Base-by-base conservation (phyloP, 2,888 invertebrate species). In the Spialia ferax region DNA sequence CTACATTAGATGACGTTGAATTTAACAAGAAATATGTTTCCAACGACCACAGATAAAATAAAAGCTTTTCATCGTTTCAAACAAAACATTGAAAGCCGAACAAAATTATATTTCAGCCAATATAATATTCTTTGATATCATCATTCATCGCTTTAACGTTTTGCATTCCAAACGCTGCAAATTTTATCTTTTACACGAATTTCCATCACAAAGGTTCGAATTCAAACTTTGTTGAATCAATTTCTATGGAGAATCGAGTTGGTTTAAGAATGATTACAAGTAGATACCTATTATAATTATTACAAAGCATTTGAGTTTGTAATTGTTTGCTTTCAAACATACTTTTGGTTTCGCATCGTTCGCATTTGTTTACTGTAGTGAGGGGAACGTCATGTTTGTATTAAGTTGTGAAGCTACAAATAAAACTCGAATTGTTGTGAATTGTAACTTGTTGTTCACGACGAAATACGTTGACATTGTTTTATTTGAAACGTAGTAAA, bases 141-240 rank as follows among this genome's bases (percentile, higher is more conserved):
- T 59, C 38, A 45, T 26, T 29, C 54, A 55, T 55, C 67, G 59
- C 59, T 56, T 59, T 20, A 61, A 45, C 65, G 62, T 69, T 72
- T 72, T 71, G 69, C 71, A 71, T 68, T 69, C 64, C 66, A 13
- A 38, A 63, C 57, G 54, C 64, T 61, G 63, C 68, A 63, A 54
- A 69, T 63, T 69, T 69, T 69, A 69, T 63, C 59, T 67, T 57
- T 68, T 63, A 54, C 32, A 62, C 59, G 59, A 59, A 65, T 65
- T 65, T 38, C 50, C 65, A 65, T 59, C 52, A 65, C 65, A 65
- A 65, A 65, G 57, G 59, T 26, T 52, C 18, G n/a, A 42, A 23
- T 64, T 64, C 35, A 65, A 59, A 64, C 59, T 65, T 52, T 38
- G 59, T 52, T 59, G 59, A 65, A 52, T 65, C 57, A 65, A 65